These are phyloP conservation scores for Brevipalpus yothersi DNA, from an alignment of 1,140 invertebrate species.

Conservation along the genomic window DNA sequence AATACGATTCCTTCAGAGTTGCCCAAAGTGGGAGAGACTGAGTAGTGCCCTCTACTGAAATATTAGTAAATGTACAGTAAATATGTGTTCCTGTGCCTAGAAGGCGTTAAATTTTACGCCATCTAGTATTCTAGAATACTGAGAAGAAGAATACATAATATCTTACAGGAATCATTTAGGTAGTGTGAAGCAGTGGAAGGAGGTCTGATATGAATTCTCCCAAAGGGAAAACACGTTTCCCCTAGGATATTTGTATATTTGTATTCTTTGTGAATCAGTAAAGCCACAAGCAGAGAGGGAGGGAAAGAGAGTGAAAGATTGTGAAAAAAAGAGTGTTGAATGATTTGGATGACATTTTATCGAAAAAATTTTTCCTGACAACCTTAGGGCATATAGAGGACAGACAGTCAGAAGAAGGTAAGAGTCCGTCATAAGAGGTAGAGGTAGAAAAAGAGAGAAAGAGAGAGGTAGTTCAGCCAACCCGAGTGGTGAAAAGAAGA, in stretches of 20 bases:
- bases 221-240: not conserved
- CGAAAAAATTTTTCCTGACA: not conserved
- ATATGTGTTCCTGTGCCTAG: not conserved
- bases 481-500: not conserved
- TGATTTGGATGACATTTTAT: not conserved
- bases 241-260: not conserved
- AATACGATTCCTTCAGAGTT: no score
- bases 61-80: no score
- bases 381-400: not conserved
- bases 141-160: not conserved
- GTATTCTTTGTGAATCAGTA: not conserved
- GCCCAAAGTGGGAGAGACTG: no score
- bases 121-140: not conserved
- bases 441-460: not conserved
- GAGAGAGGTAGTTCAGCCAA: not conserved
- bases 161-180: not conserved
- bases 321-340: not conserved
- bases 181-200: not conserved
- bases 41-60: no score
- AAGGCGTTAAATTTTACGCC: not conserved
- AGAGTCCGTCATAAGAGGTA: not conserved
- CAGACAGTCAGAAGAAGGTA: not conserved
- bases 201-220: not conserved
- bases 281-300: not conserved
- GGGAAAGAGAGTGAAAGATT: not conserved